phyloP scores from a whole-genome alignment of 1,140 invertebrate genomes.

The Drosophila willistoni region DNA sequence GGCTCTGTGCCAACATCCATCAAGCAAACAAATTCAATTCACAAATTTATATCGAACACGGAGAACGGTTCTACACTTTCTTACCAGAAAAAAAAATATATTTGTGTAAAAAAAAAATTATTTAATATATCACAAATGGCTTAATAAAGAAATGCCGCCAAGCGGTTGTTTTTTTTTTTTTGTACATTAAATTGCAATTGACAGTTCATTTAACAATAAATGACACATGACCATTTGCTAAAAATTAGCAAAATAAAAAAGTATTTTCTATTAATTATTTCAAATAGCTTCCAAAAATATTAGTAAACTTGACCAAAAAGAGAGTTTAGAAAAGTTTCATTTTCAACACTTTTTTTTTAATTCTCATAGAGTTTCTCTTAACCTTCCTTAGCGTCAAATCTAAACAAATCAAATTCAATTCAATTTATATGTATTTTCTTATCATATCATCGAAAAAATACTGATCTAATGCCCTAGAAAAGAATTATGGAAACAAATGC shows the following conservation, averaged over 20 bases:
- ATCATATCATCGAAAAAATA: conserved; percentile 39
- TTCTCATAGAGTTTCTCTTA: too few relatives aligned
- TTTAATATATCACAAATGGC: neutral
- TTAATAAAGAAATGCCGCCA: neutral
- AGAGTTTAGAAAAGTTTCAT: too few relatives aligned
- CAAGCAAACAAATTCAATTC: neutral
- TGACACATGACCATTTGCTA: neutral
- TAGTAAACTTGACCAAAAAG: too few relatives aligned
- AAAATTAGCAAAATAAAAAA: neutral
- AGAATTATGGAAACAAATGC: neutral
- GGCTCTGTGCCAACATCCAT: conserved; percentile 80
- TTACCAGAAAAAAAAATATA: neutral
- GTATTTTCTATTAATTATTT: neutral
- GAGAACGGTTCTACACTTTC: neutral
- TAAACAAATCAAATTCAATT: neutral
- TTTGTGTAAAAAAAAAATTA: neutral
- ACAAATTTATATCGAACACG: neutral
- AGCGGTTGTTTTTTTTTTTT: neutral
- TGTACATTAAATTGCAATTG: conserved; percentile 4
- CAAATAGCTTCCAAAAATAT: too few relatives aligned
- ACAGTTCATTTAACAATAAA: neutral
- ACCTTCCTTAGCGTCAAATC: too few relatives aligned
- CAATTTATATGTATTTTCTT: conserved; percentile 15
- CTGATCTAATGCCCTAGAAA: conserved; percentile 26
- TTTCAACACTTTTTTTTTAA: too few relatives aligned